Percentiles rank a stretch among this genome's conserved stretches.
These are phyloP conservation scores for Anhinga rufa DNA, from an alignment of 2,113 vertebrate genomes.

Conservation along the genomic window DNA sequence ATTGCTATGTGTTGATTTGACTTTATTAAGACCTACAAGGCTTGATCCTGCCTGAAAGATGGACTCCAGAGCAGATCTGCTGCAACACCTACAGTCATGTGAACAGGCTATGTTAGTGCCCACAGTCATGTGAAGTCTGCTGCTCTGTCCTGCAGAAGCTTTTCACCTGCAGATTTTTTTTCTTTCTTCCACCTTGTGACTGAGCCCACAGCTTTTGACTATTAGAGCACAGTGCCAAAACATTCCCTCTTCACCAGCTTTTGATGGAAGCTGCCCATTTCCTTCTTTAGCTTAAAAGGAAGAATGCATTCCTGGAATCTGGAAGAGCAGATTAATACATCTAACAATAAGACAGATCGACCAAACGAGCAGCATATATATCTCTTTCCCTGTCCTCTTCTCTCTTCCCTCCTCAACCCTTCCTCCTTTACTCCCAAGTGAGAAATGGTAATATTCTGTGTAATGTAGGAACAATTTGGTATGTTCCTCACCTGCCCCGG, in stretches of 20 bases:
- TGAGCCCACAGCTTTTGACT: neutral
- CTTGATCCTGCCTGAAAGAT: conserved; percentile 20
- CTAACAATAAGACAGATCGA: neutral
- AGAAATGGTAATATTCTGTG: neutral
- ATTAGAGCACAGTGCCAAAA: neutral
- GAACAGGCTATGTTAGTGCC: neutral
- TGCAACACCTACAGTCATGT: neutral
- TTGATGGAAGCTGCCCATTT: neutral
- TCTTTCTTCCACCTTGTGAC: neutral
- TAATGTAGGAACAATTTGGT: neutral
- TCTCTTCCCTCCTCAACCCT: neutral
- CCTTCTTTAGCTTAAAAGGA: neutral
- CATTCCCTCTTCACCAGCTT: neutral
- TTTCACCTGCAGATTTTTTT: neutral
- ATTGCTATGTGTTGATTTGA: conserved; percentile 29
- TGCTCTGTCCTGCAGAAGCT: neutral
- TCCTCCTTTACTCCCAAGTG: neutral
- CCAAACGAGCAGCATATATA: neutral
- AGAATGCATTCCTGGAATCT: neutral
- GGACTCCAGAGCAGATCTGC: neutral
- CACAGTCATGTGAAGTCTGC: neutral
- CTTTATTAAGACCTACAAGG: conserved; percentile 46
- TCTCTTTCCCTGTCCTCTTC: neutral
- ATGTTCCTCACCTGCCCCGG: fast-evolving
- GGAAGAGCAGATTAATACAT: neutral